These are phyloP conservation scores for Proisotoma minuta DNA, from an alignment of 2,888 invertebrate species.

Conservation along the genomic window DNA sequence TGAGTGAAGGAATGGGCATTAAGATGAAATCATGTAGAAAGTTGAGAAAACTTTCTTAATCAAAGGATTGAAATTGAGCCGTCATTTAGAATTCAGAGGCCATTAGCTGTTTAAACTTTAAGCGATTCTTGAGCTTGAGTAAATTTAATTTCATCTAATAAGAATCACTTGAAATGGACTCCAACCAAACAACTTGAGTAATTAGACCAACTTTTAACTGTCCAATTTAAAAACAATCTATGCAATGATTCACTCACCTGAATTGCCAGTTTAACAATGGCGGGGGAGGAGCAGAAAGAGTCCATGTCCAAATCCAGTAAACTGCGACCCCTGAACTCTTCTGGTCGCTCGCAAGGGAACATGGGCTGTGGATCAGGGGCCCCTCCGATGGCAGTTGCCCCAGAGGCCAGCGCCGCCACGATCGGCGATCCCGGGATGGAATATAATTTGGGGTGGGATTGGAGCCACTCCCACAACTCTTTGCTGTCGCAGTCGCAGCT, in stretches of 20 bases:
- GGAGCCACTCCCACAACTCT: slow-evolving; percentile 87
- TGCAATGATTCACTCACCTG: too few species aligned
- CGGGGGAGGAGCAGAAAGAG: slow-evolving; percentile 77
- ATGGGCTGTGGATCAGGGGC: slow-evolving; percentile 48
- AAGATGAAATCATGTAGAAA: too few species aligned
- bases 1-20: too few species aligned
- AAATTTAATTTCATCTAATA: too few species aligned
- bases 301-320: slow-evolving; percentile 75
- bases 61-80: not conserved
- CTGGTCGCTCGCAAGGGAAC: slow-evolving; percentile 76
- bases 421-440: slow-evolving; percentile 26
- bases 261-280: slow-evolving; percentile 76
- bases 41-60: slow-evolving; percentile 2
- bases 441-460: slow-evolving; percentile 76
- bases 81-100: too few species aligned
- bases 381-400: not conserved
- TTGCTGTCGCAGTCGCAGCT: slow-evolving; percentile 85
- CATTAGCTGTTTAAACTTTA: too few species aligned
- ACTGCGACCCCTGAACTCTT: slow-evolving; percentile 67
- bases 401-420: not conserved
- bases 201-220: too few species aligned
- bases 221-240: too few species aligned
- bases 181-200: too few species aligned
- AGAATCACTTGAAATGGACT: too few species aligned
- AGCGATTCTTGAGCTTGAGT: too few species aligned